These are phyloP conservation scores for Sesamia inferens DNA, from an alignment of 2,888 invertebrate species.

Conservation along the genomic window DNA sequence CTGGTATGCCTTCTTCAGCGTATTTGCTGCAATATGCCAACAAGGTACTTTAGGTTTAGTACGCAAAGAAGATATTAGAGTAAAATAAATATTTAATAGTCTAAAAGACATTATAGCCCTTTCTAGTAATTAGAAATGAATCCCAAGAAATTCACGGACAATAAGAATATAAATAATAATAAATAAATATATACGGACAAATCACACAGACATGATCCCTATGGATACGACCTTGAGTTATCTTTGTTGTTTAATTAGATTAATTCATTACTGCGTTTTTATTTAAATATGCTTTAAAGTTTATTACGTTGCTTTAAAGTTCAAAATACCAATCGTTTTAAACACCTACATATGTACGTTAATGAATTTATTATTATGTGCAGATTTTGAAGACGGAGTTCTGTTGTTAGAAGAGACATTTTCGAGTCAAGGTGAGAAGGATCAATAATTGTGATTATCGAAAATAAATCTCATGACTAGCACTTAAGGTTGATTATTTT, in stretches of 20 bases:
- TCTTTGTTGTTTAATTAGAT: background rate
- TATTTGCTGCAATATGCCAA: constrained; percentile 82
- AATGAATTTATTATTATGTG: constrained; percentile 44
- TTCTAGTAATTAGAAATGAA: too few species aligned
- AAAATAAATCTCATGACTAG: background rate
- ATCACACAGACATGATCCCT: too few species aligned
- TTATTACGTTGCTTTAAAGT: constrained; percentile 25
- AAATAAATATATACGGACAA: too few species aligned
- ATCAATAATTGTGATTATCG: background rate
- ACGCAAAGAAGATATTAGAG: background rate
- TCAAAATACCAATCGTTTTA: constrained; percentile 8
- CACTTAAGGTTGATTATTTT: background rate
- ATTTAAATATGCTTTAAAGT: constrained; percentile 21
- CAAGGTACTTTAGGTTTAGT: constrained; percentile 73
- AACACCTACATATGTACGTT: constrained; percentile 8
- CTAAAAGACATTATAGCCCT: background rate
- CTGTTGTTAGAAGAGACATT: constrained; percentile 70
- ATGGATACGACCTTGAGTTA: constrained; percentile 13
- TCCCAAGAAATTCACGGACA: too few species aligned
- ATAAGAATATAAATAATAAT: too few species aligned
- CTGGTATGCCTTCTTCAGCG: constrained; percentile 78
- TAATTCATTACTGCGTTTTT: constrained; percentile 13
- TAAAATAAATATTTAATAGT: background rate
- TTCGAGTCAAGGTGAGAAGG: constrained; percentile 79
- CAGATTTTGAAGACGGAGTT: constrained; percentile 83